A percentile compares a stretch with the other conserved stretches of the same genome.
Conservation (phyloP, 2,888 invertebrate genomes). For the Operophtera brumata region DNA sequence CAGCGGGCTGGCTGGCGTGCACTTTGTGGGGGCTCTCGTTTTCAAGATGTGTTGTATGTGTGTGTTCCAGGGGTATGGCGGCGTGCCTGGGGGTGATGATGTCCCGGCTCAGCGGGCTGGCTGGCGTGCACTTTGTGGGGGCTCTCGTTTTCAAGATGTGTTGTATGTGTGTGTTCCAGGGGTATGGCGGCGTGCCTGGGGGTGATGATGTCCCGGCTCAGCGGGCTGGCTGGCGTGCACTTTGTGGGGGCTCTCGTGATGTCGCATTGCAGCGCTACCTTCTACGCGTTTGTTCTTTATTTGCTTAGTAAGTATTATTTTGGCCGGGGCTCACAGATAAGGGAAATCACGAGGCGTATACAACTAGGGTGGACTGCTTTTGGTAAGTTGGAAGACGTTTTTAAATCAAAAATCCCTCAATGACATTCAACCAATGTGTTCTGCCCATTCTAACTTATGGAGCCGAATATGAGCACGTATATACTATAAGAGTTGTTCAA, state of each 20-base stretch:
- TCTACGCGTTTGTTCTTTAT: slow-evolving; percentile 40
- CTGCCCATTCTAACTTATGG: no score
- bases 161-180: slow-evolving; percentile 28
- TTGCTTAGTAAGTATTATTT: slow-evolving; percentile 40
- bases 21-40: slow-evolving; percentile 46
- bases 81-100: slow-evolving; percentile 53
- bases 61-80: slow-evolving; percentile 53
- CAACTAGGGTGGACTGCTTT: no score
- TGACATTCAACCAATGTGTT: no score
- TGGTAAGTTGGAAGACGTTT: no score
- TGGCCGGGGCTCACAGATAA: no score
- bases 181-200: slow-evolving; percentile 55
- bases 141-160: slow-evolving; percentile 16
- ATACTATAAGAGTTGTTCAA: no score
- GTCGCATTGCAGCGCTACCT: slow-evolving; percentile 42
- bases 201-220: slow-evolving; percentile 49
- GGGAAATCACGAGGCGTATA: no score
- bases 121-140: slow-evolving; percentile 49
- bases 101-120: slow-evolving; percentile 43
- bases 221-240: slow-evolving; percentile 46
- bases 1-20: slow-evolving; percentile 45
- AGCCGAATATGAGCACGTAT: no score
- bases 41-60: no score
- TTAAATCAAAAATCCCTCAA: no score
- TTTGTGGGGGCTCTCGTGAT: slow-evolving; percentile 45